Evolutionary conservation across 2,113 vertebrate genomes (phyloP).

Genomic region (human): GRCh38 chr5:4352001-4352500

Average conservation of each 20-base stretch:
- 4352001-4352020: not conserved
- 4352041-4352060: not conserved
- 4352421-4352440: too few relatives aligned
- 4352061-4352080: not conserved
- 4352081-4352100: not conserved
- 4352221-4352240: not conserved
- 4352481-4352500: too few relatives aligned
- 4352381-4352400: too few relatives aligned
- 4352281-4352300: not conserved
- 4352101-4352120: not conserved
- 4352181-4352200: not conserved
- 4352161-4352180: not conserved
- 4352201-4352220: not conserved
- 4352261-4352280: not conserved
- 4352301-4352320: not conserved
- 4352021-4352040: not conserved
- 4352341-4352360: too few relatives aligned
- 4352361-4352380: too few relatives aligned
- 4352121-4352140: not conserved
- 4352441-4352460: too few relatives aligned
- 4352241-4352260: not conserved
- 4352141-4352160: not conserved
- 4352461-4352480: too few relatives aligned
- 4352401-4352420: too few relatives aligned
- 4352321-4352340: too few relatives aligned